Base-by-base conservation (phyloP, 2,113 vertebrate species). In the Xenopus laevis region DNA sequence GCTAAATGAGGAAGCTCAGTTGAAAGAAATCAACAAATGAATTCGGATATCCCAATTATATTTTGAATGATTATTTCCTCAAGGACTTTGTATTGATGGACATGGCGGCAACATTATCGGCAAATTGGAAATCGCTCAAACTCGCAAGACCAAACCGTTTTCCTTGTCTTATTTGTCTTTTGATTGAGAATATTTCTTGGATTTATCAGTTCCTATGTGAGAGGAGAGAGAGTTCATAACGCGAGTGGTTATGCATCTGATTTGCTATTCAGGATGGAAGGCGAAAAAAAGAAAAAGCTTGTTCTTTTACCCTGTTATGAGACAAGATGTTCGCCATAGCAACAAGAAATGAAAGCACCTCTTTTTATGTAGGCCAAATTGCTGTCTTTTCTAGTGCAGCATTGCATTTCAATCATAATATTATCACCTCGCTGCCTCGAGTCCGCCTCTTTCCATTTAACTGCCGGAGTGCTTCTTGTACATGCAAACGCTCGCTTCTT, bases 311-410 rank as follows among this genome's bases (percentile, higher is more conserved):
- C 58, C 58, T 70, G 74, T 77, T 77, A 77, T 77, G 74, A 77
- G 74, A 76, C 66, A 77, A 70, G 66, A 70, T 77, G 74, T 77
- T 77, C 59, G 27, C 66, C 74, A 77, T 77, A 77, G 74, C 74
- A 77, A 77, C 74, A 18, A 70, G 74, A 70, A 77, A 77, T 77
- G 74, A 77, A 77, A 70, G 59, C 69, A 61, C 67, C 74, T 77
- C 66, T 77, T 70, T 77, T 77, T 77, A 77, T 77, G 67, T 77
- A 77, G 74, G 74, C 74, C 74, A 77, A 77, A 77, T 77, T 77
- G 74, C 74, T 77, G 74, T 70, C 74, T 77, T 63, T 63, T 73
- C 67, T 70, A 53, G 66, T 63, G 68, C 58, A 44, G 73, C 73
- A 68, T 70, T 70, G 74, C 74, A 77, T 77, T 77, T 77, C 74